Evolutionary conservation across 2,888 invertebrate species (phyloP).

Genomic region (Limnephilus lunatus): DNA sequence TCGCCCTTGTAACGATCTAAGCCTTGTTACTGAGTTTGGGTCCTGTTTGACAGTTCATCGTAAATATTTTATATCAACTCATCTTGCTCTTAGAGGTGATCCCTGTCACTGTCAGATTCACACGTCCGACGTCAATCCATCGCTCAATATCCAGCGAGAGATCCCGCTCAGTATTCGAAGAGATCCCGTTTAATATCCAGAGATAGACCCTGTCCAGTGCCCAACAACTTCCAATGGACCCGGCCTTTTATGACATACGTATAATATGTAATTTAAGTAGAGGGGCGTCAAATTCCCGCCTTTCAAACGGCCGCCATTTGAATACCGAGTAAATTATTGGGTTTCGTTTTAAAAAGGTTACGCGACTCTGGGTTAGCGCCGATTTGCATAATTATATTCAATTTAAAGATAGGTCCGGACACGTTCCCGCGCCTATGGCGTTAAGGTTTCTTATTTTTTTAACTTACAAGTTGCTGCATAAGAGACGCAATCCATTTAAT

Average conservation of each 20-base stretch:
- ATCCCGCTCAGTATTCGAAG: background rate
- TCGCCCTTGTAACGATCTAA: background rate
- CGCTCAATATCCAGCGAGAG: background rate
- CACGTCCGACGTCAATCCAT: constrained; percentile 24
- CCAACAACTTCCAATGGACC: constrained; percentile 27
- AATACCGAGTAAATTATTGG: constrained; percentile 46
- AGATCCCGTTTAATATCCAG: constrained; percentile 2
- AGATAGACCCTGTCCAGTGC: constrained; percentile 11
- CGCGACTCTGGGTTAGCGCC: constrained; percentile 40
- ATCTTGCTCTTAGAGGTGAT: constrained; percentile 34
- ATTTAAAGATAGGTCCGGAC: constrained; percentile 41
- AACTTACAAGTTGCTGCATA: background rate
- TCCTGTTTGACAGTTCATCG: constrained; percentile 19
- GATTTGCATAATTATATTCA: constrained; percentile 59
- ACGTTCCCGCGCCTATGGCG: background rate
- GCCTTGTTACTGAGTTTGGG: background rate
- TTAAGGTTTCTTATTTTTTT: background rate
- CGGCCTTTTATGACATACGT: constrained; percentile 16
- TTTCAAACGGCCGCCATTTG: constrained; percentile 43
- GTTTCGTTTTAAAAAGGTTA: constrained; percentile 51
- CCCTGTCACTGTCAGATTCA: constrained; percentile 32
- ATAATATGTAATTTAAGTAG: constrained; percentile 37
- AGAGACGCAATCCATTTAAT: background rate
- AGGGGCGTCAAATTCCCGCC: constrained; percentile 32
- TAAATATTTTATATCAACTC: constrained; percentile 23